Conservation (phyloP, 2,888 invertebrate species). For the Bellardia bayeri region DNA sequence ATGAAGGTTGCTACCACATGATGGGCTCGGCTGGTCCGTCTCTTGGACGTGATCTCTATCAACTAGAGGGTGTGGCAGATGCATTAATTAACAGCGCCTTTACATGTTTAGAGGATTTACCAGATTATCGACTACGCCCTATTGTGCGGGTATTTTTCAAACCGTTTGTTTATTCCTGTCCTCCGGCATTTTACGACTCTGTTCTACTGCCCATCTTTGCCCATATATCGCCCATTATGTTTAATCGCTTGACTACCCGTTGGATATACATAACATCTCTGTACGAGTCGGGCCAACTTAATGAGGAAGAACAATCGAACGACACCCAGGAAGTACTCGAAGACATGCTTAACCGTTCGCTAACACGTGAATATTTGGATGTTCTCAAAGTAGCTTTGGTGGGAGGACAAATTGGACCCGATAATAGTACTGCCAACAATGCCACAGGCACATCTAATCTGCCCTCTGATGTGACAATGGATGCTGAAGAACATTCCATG, state of each 20-base stretch:
- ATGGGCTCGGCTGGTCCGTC: constrained; percentile 91
- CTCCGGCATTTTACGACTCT: constrained; percentile 90
- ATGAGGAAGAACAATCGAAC: constrained; percentile 90
- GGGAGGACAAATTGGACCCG: constrained; percentile 86
- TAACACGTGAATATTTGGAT: constrained; percentile 95
- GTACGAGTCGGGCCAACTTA: constrained; percentile 90
- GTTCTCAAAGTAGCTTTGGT: constrained; percentile 91
- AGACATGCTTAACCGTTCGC: constrained; percentile 92
- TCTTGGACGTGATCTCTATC: constrained; percentile 94
- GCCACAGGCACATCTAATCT: constrained; percentile 69
- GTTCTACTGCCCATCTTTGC: constrained; percentile 92
- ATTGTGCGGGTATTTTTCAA: constrained; percentile 93
- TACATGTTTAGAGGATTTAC: constrained; percentile 87
- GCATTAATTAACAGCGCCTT: constrained; percentile 88
- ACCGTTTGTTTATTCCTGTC: constrained; percentile 94
- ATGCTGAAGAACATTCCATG: constrained; percentile 88
- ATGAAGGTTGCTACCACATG: constrained; percentile 93
- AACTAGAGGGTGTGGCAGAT: constrained; percentile 89
- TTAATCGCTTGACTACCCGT: constrained; percentile 88
- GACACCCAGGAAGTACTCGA: constrained; percentile 93
- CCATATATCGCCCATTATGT: constrained; percentile 91
- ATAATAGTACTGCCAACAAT: constrained; percentile 74
- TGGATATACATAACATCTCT: constrained; percentile 92
- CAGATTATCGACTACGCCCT: constrained; percentile 93
- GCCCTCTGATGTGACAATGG: constrained; percentile 85